Evolutionary conservation across 2,797 vertebrate genomes (phyloP).

Genomic region (Lutjanus argentimaculatus): DNA sequence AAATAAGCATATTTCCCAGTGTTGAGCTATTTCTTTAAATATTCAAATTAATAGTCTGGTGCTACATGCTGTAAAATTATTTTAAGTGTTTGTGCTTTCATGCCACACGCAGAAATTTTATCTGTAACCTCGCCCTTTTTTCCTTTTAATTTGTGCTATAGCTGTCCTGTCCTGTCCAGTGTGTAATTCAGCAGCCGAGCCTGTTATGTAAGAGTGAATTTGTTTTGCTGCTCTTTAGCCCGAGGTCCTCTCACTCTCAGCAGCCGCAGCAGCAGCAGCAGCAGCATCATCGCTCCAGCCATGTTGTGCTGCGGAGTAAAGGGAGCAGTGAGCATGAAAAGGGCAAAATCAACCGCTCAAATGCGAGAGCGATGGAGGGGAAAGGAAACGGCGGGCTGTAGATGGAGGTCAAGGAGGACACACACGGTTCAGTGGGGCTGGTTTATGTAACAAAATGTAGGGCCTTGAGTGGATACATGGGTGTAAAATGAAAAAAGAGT

Average conservation of each 20-base stretch:
- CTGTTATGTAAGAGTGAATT: slow-evolving; percentile 80
- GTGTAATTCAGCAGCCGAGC: slow-evolving; percentile 62
- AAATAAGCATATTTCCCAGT: background rate
- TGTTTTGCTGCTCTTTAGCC: slow-evolving; percentile 80
- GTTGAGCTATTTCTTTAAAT: background rate
- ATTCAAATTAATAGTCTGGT: background rate
- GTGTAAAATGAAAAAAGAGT: background rate
- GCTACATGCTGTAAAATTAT: background rate
- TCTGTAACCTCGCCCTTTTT: slow-evolving; percentile 6
- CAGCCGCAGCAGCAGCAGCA: slow-evolving; percentile 41
- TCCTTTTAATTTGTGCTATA: slow-evolving; percentile 40
- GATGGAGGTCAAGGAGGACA: slow-evolving; percentile 41
- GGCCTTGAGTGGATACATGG: background rate
- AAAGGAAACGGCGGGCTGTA: slow-evolving; percentile 32
- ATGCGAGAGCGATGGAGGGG: slow-evolving; percentile 28
- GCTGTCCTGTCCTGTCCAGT: slow-evolving; percentile 37
- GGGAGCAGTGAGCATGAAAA: slow-evolving; percentile 68
- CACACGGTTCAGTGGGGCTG: background rate
- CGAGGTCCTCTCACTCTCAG: slow-evolving; percentile 65
- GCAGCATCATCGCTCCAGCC: slow-evolving; percentile 49
- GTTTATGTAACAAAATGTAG: slow-evolving; percentile 38
- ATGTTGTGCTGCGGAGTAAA: slow-evolving; percentile 56
- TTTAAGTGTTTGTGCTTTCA: background rate
- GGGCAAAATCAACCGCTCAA: slow-evolving; percentile 60
- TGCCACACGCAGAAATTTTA: background rate